phyloP scores from a whole-genome alignment of 2,113 vertebrate species.

The Laterallus jamaicensis region DNA sequence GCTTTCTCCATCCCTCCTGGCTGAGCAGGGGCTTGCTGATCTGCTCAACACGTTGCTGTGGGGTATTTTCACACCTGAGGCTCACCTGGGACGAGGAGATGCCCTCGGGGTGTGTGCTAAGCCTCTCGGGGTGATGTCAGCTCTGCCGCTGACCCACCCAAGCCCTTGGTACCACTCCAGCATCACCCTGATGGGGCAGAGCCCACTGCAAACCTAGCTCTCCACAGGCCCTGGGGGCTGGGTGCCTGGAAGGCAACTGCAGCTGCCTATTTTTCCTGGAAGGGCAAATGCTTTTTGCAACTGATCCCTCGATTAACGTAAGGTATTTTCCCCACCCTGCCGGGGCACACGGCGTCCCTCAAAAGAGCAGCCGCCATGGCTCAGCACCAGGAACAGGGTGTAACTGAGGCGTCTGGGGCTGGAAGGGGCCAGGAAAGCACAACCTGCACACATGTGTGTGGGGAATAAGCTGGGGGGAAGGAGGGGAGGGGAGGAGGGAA shows the following conservation, averaged over 20 bases:
- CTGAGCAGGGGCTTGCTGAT: background rate
- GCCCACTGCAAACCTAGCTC: background rate
- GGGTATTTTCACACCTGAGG: background rate
- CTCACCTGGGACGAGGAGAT: background rate
- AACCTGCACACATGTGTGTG: background rate
- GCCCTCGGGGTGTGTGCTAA: background rate
- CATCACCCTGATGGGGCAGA: accelerated
- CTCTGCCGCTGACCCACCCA: accelerated
- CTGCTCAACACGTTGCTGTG: background rate
- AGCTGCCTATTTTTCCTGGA: background rate
- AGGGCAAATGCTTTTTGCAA: background rate
- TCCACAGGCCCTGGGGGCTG: accelerated
- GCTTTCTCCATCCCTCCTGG: background rate
- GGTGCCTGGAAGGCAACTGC: accelerated
- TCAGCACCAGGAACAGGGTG: background rate
- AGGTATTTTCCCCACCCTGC: background rate
- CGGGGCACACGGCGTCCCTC: accelerated
- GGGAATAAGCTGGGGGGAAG: background rate
- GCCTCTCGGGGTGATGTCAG: background rate
- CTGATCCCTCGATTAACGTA: accelerated
- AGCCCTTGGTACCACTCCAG: background rate
- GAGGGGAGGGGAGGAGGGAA: too few species aligned
- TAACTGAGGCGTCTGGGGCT: background rate
- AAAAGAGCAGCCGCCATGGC: accelerated
- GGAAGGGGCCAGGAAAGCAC: background rate